Percentiles rank a stretch among this genome's conserved stretches.
phyloP scores from a whole-genome alignment of 1,140 invertebrate species.

The Meloidogyne chitwoodi region DNA sequence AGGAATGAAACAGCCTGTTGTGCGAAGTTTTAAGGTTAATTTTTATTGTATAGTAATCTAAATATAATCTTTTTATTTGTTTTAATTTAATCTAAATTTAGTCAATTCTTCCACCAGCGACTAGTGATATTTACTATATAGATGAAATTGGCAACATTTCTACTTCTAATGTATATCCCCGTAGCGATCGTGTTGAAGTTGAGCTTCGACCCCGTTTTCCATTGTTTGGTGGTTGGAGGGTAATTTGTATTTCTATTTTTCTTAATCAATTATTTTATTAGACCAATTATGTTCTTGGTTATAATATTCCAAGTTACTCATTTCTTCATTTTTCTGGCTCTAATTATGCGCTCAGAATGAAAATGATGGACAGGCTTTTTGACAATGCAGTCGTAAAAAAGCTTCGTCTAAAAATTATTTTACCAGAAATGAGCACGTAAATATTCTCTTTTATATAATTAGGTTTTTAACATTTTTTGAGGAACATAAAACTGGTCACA shows the following conservation, averaged over 20 bases:
- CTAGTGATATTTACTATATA: conserved; percentile 84
- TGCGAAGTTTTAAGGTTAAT: conserved; percentile 50
- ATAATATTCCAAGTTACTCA: conserved; percentile 93
- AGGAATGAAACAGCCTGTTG: conserved; percentile 45
- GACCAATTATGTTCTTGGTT: conserved; percentile 90
- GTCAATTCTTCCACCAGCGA: conserved; percentile 82
- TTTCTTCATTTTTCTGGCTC: conserved; percentile 69
- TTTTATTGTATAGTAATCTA: not conserved
- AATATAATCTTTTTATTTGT: conserved; percentile 10
- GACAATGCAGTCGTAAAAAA: conserved; percentile 92
- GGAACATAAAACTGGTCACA: conserved; percentile 74
- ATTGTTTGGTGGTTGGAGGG: conserved; percentile 87
- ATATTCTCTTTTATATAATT: conserved; percentile 6
- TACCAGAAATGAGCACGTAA: conserved; percentile 80
- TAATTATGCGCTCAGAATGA: conserved; percentile 76
- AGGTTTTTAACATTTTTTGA: conserved; percentile 43
- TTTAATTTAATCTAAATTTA: conserved; percentile 50
- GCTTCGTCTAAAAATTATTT: conserved; percentile 79
- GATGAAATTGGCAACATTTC: conserved; percentile 99
- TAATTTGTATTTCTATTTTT: not conserved
- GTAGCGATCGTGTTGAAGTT: conserved; percentile 79
- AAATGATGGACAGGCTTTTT: conserved; percentile 87
- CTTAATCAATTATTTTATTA: conserved; percentile 62
- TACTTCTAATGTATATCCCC: conserved; percentile 80
- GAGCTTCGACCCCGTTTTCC: conserved; percentile 91